Conservation (phyloP, 1,140 invertebrate species). For the Eueides isabella region DNA sequence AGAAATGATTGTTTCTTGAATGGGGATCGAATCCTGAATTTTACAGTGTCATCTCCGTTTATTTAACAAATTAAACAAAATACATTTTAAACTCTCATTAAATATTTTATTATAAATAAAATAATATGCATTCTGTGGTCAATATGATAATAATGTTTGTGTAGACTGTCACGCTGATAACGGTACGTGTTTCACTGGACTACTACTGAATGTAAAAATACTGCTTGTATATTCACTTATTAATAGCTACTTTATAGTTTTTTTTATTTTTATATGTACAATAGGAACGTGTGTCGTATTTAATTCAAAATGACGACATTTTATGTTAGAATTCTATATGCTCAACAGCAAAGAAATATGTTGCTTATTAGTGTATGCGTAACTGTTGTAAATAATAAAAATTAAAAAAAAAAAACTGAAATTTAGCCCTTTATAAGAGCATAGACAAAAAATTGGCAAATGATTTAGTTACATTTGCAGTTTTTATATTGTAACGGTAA, state of each 20-base stretch:
- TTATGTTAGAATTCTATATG: not conserved
- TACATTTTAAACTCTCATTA: not conserved
- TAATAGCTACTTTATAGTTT: not conserved
- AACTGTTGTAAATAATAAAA: too few relatives aligned
- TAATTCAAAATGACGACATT: not conserved
- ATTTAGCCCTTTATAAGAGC: too few relatives aligned
- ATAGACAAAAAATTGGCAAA: too few relatives aligned
- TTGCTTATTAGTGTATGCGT: too few relatives aligned
- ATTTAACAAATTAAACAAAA: too few relatives aligned
- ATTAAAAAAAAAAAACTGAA: too few relatives aligned
- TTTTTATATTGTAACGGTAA: too few relatives aligned
- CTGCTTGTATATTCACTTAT: not conserved
- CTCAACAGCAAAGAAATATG: too few relatives aligned
- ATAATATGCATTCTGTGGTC: slow-evolving; percentile 9
- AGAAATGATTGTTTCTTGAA: too few relatives aligned
- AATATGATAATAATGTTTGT: slow-evolving; percentile 16
- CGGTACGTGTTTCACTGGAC: not conserved
- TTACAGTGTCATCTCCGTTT: too few relatives aligned
- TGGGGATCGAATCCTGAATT: too few relatives aligned
- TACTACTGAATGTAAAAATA: not conserved
- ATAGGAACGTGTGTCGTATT: not conserved
- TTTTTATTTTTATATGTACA: not conserved
- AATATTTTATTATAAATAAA: not conserved
- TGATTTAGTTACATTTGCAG: too few relatives aligned
- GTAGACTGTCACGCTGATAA: slow-evolving; percentile 11